A percentile compares a stretch with the other conserved stretches of the same genome.
Evolutionary conservation across 2,888 invertebrate genomes (phyloP).

Genomic region (Lycaena phlaeas): DNA sequence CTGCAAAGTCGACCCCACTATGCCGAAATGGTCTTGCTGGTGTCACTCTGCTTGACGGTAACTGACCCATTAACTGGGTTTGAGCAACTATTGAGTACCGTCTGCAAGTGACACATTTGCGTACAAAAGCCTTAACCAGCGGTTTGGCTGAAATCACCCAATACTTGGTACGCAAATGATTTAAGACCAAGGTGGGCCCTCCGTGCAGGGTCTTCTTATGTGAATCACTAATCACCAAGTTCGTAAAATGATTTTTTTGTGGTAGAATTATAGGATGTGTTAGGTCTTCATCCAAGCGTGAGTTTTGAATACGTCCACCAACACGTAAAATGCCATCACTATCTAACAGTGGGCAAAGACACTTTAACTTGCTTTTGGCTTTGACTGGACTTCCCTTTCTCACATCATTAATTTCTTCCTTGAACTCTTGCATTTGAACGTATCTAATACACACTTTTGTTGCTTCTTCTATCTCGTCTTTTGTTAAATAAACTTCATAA

Average conservation of each 20-base stretch:
- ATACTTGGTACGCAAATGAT: not conserved
- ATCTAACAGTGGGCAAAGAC: not conserved
- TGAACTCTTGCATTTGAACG: not conserved
- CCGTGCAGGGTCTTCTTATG: no score
- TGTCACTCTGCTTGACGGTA: not conserved
- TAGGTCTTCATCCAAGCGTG: no score
- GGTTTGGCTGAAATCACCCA: not conserved
- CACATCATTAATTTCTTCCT: not conserved
- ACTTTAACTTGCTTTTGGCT: not conserved
- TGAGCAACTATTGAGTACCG: not conserved
- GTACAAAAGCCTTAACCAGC: not conserved
- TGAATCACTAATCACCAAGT: no score
- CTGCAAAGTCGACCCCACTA: conserved; percentile 6
- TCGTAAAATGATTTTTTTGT: no score
- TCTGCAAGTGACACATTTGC: not conserved
- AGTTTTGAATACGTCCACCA: not conserved
- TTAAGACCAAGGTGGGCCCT: no score
- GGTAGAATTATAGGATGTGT: no score
- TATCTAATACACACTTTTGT: not conserved
- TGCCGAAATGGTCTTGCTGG: not conserved
- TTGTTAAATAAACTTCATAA: not conserved
- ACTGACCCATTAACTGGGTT: not conserved
- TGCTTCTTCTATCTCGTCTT: not conserved
- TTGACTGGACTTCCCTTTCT: no score
- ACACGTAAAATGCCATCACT: not conserved